Evolutionary conservation across 1,140 invertebrate species (phyloP).

Genomic region (Listronotus bonariensis): DNA sequence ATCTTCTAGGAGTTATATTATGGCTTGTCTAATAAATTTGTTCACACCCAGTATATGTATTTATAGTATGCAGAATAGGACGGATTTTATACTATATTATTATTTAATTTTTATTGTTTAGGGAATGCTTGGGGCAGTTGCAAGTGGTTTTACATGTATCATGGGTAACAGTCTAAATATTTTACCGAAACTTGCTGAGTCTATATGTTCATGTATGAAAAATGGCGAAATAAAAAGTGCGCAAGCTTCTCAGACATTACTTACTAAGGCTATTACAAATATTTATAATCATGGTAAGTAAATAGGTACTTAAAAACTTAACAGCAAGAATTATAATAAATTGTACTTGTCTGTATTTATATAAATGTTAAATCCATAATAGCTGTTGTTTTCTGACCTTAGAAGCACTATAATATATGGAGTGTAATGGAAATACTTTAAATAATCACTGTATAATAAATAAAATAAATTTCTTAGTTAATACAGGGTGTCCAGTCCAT

Average conservation of each 20-base stretch:
- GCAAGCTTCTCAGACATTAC: constrained; percentile 43
- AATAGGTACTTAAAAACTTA: constrained; percentile 1
- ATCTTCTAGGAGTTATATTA: too few species aligned
- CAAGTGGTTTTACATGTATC: constrained; percentile 48
- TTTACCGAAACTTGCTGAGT: constrained; percentile 47
- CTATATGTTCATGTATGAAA: constrained; percentile 45
- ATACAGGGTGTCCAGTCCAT: too few species aligned
- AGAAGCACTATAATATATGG: too few species aligned
- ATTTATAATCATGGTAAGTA: constrained; percentile 45
- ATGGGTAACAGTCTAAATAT: constrained; percentile 48
- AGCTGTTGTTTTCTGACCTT: too few species aligned
- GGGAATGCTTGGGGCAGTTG: constrained; percentile 48
- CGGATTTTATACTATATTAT: too few species aligned
- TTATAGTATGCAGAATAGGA: too few species aligned
- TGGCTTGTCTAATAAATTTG: too few species aligned
- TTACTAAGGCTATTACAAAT: constrained; percentile 43
- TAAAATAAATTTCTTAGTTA: too few species aligned
- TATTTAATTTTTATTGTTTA: constrained; percentile 14
- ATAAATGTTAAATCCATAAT: too few species aligned
- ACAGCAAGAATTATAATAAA: background rate
- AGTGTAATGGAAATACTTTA: too few species aligned
- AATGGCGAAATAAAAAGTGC: constrained; percentile 46
- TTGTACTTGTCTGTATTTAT: constrained; percentile 3
- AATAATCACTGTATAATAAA: too few species aligned
- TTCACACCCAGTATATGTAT: too few species aligned